Conservation (phyloP, 1,140 invertebrate genomes). For the Cherax quadricarinatus region DNA sequence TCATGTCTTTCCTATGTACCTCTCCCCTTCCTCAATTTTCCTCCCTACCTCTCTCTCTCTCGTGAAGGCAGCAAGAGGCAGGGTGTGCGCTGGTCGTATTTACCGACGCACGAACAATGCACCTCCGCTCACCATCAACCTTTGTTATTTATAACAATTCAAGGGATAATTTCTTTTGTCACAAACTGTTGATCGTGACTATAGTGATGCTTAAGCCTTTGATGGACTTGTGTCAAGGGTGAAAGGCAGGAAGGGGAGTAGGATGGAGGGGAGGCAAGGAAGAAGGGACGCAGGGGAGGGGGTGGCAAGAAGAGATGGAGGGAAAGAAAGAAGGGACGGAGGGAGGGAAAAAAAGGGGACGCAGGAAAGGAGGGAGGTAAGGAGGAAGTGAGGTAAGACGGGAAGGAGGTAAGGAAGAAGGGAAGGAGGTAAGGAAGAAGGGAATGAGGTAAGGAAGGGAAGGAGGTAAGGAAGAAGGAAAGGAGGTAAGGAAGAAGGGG, state of each 20-base stretch:
- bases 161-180: background rate
- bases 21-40: too few relatives aligned
- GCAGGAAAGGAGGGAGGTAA: background rate
- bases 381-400: slow-evolving; percentile 24
- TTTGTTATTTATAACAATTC: background rate
- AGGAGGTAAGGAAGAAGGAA: background rate
- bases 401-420: background rate
- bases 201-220: background rate
- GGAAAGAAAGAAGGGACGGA: too few relatives aligned
- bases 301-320: background rate
- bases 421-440: background rate
- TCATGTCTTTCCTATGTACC: too few relatives aligned
- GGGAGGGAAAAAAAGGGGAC: too few relatives aligned
- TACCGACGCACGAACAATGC: background rate
- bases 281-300: background rate
- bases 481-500: background rate
- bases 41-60: too few relatives aligned
- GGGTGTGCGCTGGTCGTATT: background rate
- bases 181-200: background rate
- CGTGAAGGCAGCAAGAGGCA: too few relatives aligned
- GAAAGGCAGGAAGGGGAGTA: background rate
- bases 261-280: background rate
- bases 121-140: background rate
- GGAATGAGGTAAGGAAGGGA: slow-evolving; percentile 14
- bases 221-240: background rate